These are phyloP conservation scores for Patella ulyssiponensis DNA, from an alignment of 2,888 invertebrate genomes.

Conservation along the genomic window DNA sequence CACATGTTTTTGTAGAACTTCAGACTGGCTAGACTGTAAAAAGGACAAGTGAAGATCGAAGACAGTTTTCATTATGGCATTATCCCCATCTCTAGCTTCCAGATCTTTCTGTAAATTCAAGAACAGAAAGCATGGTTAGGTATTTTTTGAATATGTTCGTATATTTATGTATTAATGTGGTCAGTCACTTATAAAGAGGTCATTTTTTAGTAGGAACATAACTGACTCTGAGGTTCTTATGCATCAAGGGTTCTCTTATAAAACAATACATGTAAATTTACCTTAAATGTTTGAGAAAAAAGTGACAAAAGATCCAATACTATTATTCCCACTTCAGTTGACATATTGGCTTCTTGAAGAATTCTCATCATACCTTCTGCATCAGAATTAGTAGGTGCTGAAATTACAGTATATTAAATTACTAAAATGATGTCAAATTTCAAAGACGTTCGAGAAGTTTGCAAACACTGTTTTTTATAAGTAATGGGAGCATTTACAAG, in stretches of 20 bases:
- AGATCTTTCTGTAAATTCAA: slow-evolving; percentile 70
- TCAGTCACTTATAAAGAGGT: too few relatives aligned
- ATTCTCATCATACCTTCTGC: slow-evolving; percentile 75
- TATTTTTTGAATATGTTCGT: too few relatives aligned
- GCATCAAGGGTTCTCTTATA: too few relatives aligned
- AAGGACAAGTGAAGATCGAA: slow-evolving; percentile 90
- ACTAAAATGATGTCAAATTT: too few relatives aligned
- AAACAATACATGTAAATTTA: slow-evolving; percentile 38
- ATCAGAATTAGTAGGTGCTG: slow-evolving; percentile 66
- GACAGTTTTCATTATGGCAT: slow-evolving; percentile 84
- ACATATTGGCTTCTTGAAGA: slow-evolving; percentile 84
- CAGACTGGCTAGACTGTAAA: slow-evolving; percentile 90
- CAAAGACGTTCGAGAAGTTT: too few relatives aligned
- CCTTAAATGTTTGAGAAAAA: slow-evolving; percentile 84
- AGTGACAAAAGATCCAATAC: slow-evolving; percentile 89
- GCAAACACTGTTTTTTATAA: too few relatives aligned
- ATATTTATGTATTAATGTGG: too few relatives aligned
- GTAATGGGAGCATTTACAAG: too few relatives aligned
- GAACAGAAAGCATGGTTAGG: neutral
- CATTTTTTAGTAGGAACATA: too few relatives aligned
- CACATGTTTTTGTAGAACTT: slow-evolving; percentile 89
- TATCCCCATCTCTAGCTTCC: slow-evolving; percentile 79
- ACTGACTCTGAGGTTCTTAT: too few relatives aligned
- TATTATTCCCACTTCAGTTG: slow-evolving; percentile 90
- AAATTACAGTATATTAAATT: slow-evolving; percentile 17